A percentile compares a stretch with the other conserved stretches of the same genome.
Conservation (phyloP, 2,113 vertebrate species). For the Centrocercus urophasianus region DNA sequence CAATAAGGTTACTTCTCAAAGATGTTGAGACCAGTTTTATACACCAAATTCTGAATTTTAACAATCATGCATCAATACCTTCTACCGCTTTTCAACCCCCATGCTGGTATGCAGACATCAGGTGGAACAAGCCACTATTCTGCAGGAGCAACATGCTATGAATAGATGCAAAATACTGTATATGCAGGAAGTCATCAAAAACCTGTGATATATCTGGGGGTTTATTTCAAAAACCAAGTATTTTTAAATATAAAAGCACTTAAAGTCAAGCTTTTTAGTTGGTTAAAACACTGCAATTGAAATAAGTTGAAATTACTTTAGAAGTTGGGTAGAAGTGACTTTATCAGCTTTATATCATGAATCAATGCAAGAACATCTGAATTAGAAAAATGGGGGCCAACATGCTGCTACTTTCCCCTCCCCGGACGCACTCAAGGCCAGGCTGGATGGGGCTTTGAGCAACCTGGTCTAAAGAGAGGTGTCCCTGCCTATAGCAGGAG, state of each 20-base stretch:
- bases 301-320: background rate
- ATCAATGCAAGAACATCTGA: background rate
- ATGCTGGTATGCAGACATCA: background rate
- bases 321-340: background rate
- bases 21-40: background rate
- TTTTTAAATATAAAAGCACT: background rate
- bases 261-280: background rate
- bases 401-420: background rate
- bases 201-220: fast-evolving
- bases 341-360: background rate
- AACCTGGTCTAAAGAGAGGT: no score
- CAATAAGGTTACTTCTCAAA: background rate
- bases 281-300: background rate
- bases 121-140: background rate
- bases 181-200: background rate
- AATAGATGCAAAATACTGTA: fast-evolving
- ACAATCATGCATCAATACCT: background rate
- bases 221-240: background rate
- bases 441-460: no score
- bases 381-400: background rate
- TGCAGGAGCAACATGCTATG: background rate
- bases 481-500: no score
- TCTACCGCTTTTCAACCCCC: background rate
- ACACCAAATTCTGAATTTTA: background rate
- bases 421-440: no score